Evolutionary conservation across 2,113 vertebrate species (phyloP), one percentile per base, ranked within the genome.

Genomic region (Chloropsis cyanopogon): DNA sequence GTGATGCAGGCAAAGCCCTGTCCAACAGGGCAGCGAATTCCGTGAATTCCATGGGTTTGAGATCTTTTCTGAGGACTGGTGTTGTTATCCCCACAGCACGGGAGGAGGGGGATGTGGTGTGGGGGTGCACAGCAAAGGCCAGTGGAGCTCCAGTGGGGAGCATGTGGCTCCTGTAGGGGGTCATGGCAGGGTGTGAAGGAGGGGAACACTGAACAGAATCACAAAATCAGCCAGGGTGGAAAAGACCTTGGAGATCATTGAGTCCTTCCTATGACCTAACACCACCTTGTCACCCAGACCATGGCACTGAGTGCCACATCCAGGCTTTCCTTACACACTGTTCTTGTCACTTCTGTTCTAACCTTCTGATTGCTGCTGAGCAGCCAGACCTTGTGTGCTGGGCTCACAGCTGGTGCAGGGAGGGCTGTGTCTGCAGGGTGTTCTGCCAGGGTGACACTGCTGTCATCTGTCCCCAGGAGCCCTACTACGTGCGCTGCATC

Each of bases 401-500:
- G 3, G 6, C 44, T 54, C 23, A 4, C 61, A 5, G 11, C 50
- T 80, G 12, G 18, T 24, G 60, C 65, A 22, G 33, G n/a, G 6
- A 7, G 66, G 42, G 33, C 6, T 61, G 60, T 70, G 17, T 18
- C 50, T 49, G 20, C 31, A 25, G n/a, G n/a, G 35, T 1, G 29
- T 7, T 23, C 17, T 78, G 31, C 54, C 12, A 15, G 29, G 77
- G 41, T 39, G 39, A 68, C 52, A 1, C 44, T 7, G 3, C 20
- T 69, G 61, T 80, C 21, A 2, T 95, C 65, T 95, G 11, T 96
- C 84, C 88, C 83, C 83, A 99, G 99, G 99, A 99, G 66, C 99
- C 99, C 0, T 99, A 99, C 87, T 99, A 99, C 0, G 99, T 99
- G 6, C 99, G 99, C 92, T 99, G 99, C 98, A 99, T 99, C 96